phyloP scores from a whole-genome alignment of 2,797 vertebrate species.

The Poeciliopsis turneri region DNA sequence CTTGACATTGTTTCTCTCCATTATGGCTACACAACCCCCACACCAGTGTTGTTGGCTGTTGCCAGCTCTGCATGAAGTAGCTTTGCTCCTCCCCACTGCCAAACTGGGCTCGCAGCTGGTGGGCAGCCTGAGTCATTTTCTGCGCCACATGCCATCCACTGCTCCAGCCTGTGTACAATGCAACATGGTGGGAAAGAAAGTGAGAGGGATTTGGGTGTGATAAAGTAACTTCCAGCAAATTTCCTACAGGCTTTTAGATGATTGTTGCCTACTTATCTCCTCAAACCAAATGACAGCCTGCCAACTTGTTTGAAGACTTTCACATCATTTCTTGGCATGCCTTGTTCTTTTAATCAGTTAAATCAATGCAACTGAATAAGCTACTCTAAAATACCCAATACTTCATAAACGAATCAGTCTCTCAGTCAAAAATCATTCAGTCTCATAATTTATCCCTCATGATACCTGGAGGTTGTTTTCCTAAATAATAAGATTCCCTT shows the following conservation, averaged over 20 bases:
- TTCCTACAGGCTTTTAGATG: conserved; percentile 27
- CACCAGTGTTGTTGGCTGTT: conserved; percentile 40
- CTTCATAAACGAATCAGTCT: background rate
- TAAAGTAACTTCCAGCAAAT: conserved; percentile 22
- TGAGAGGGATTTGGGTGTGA: background rate
- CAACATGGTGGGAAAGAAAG: conserved; percentile 29
- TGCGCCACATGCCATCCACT: conserved; percentile 70
- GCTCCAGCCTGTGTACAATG: conserved; percentile 66
- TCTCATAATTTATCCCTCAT: background rate
- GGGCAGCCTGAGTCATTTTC: conserved; percentile 76
- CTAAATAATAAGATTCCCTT: background rate
- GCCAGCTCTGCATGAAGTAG: conserved; percentile 57
- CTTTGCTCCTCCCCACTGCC: conserved; percentile 63
- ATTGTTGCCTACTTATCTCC: conserved; percentile 3
- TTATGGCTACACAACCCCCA: conserved; percentile 55
- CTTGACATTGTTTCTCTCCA: conserved; percentile 39
- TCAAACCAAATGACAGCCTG: conserved; percentile 2
- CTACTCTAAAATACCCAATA: background rate
- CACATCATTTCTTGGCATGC: background rate
- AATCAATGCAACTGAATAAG: background rate
- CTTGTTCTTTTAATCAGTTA: conserved; percentile 4
- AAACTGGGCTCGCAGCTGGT: conserved; percentile 71
- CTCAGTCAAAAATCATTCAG: background rate
- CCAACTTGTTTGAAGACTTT: conserved; percentile 5
- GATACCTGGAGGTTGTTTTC: background rate